phyloP scores from a whole-genome alignment of 2,888 invertebrate species.

The Pseudolycoriella hygida region DNA sequence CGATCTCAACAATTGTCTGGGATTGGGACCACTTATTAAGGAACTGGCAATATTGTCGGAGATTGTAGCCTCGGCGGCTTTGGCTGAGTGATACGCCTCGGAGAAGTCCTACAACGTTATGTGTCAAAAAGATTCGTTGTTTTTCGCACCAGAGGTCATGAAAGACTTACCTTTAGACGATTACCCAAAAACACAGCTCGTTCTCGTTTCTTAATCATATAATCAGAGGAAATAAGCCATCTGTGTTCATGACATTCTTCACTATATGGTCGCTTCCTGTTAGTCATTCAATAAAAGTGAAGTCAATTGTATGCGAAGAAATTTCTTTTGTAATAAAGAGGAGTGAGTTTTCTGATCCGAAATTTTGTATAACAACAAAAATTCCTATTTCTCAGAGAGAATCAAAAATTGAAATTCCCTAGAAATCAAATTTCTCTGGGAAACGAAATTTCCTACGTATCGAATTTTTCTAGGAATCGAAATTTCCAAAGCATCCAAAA shows the following conservation, averaged over 20 bases:
- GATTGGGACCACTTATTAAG: constrained; percentile 35
- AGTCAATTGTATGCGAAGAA: too few species aligned
- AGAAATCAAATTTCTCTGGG: too few species aligned
- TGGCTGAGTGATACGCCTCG: constrained; percentile 59
- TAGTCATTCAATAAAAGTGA: constrained; percentile 14
- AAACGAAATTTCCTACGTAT: too few species aligned
- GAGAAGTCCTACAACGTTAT: constrained; percentile 50
- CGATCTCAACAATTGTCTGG: constrained; percentile 47
- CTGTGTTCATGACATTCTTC: constrained; percentile 93
- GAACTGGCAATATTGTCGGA: constrained; percentile 39
- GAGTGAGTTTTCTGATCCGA: too few species aligned
- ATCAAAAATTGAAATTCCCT: too few species aligned
- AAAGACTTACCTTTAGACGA: constrained; percentile 55
- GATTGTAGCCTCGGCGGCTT: constrained; percentile 40
- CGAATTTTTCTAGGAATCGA: too few species aligned
- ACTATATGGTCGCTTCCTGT: constrained; percentile 77
- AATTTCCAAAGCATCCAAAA: too few species aligned
- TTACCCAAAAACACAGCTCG: constrained; percentile 70
- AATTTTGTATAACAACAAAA: too few species aligned
- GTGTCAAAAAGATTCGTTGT: too few species aligned
- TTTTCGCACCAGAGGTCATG: too few species aligned
- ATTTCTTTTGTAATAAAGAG: too few species aligned
- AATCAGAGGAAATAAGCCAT: constrained; percentile 85
- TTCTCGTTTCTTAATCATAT: constrained; percentile 84
- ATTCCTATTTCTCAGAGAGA: too few species aligned